Evolutionary conservation across 2,113 vertebrate species (phyloP), one percentile per base, ranked within the genome.

Genomic region (Pteronura brasiliensis): DNA sequence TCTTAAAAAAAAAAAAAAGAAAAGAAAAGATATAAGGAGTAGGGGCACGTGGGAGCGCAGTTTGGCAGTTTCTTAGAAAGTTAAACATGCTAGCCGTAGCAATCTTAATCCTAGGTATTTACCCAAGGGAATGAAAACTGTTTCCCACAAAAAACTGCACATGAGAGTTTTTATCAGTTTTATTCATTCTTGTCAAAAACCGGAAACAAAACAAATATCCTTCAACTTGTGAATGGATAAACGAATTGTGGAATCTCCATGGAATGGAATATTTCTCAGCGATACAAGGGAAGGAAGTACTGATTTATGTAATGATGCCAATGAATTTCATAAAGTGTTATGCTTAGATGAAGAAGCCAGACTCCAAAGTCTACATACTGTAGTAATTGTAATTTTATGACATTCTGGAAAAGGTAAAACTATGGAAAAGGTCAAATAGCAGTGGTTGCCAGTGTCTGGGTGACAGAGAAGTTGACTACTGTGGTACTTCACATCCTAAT

Each of bases 31-130:
- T 15, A 4, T 36, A 92, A 63, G 1, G 11, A 21, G 7, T 80
- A 79, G n/a, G 85, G 42, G 25, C 25, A 55, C 31, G 74, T 8
- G 79, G 61, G 25, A 49, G 84, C 1, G 21, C 13, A 72, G 36
- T 93, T 96, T 86, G 47, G 25, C 49, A 55, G 44, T 93, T 96
- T 96, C 42, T 90, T 93, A 90, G 57, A 95, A 93, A 36, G 39
- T 92, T 59, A 69, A 88, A 69, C 29, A 39, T 88, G 27, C 3
- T 81, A 76, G 42, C 18, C 12, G 18, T 74, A 65, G 18, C 39
- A 52, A 59, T 95, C 39, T 23, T 67, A 36, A 74, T 95, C 13
- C 47, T 81, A 61, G 29, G 10, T 93, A 31, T 80, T 93, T 82
- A 82, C 67, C 34, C n/a, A 93, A 49, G 74, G 90, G 65, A 92